A percentile compares a stretch with the other conserved stretches of the same genome.
These are phyloP conservation scores for Periophthalmus modestus DNA, from an alignment of 2,113 vertebrate genomes.

Conservation along the genomic window DNA sequence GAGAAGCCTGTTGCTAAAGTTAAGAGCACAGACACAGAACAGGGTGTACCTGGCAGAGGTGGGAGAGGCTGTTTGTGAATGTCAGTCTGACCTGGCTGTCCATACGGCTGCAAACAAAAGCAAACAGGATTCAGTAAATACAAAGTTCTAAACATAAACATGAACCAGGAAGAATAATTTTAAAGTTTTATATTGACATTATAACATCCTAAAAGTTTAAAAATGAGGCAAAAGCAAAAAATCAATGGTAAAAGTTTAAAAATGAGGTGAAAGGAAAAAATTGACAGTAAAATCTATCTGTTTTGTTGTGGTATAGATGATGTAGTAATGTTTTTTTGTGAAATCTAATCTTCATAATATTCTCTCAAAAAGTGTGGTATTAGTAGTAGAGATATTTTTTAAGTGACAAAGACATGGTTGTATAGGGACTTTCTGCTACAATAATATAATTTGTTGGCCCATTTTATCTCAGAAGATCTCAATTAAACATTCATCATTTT, in stretches of 20 bases:
- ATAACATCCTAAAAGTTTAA: not conserved
- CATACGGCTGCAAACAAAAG: constrained; percentile 75
- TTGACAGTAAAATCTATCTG: not conserved
- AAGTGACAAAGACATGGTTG: too few species aligned
- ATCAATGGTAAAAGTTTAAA: not conserved
- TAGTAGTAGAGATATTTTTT: too few species aligned
- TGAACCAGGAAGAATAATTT: not conserved
- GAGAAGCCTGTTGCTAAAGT: constrained; percentile 1
- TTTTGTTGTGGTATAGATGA: too few species aligned
- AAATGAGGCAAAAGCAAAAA: not conserved
- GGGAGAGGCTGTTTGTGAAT: constrained; percentile 82
- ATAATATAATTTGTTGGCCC: too few species aligned
- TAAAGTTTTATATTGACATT: not conserved
- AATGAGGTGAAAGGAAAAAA: not conserved
- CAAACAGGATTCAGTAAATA: not conserved
- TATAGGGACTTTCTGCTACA: too few species aligned
- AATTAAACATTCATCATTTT: too few species aligned
- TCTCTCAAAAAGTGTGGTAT: too few species aligned
- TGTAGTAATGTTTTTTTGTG: too few species aligned
- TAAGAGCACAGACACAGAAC: not conserved
- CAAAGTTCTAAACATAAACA: not conserved
- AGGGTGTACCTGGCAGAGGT: constrained; percentile 76
- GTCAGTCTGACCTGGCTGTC: constrained; percentile 79
- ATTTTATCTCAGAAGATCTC: too few species aligned
- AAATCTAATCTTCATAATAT: too few species aligned